Evolutionary conservation across 2,113 vertebrate species (phyloP).

Genomic region (Oreochromis spilurus): DNA sequence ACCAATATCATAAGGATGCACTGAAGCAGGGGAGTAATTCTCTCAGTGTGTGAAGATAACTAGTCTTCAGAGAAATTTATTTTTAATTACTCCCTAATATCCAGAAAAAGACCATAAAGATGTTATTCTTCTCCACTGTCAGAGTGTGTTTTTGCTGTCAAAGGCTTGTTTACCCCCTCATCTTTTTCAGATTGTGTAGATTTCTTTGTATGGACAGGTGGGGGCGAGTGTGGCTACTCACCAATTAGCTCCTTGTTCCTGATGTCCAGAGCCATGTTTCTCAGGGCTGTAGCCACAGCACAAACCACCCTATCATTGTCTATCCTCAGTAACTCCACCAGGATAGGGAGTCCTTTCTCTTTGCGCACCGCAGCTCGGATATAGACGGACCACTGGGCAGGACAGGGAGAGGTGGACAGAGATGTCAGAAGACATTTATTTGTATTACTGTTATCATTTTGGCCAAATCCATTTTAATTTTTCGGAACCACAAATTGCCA

Average conservation of each 20-base stretch:
- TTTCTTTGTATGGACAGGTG: background rate
- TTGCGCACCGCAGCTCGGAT: constrained; percentile 96
- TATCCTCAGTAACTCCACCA: constrained; percentile 96
- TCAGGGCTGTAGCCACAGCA: constrained; percentile 93
- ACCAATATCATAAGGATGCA: background rate
- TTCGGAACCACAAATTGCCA: background rate
- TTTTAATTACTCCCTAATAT: background rate
- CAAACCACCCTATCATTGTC: constrained; percentile 99
- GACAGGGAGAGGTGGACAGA: background rate
- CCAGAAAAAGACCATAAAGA: background rate
- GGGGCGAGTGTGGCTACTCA: constrained; percentile 59
- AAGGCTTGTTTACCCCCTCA: background rate
- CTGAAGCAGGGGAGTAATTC: background rate
- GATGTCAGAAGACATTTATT: background rate
- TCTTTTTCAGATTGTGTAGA: background rate
- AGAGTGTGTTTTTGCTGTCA: background rate
- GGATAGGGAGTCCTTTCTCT: constrained; percentile 94
- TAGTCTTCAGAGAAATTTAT: background rate
- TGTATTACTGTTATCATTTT: background rate
- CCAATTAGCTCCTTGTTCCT: constrained; percentile 99
- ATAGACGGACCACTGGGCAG: constrained; percentile 90
- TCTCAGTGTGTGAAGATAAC: background rate
- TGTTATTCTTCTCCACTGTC: background rate
- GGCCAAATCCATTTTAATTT: background rate
- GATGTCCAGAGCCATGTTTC: constrained; percentile 98